Evolutionary conservation across 2,888 invertebrate species (phyloP), one percentile per base, ranked within the genome.

Genomic region (Zonitis immaculata): DNA sequence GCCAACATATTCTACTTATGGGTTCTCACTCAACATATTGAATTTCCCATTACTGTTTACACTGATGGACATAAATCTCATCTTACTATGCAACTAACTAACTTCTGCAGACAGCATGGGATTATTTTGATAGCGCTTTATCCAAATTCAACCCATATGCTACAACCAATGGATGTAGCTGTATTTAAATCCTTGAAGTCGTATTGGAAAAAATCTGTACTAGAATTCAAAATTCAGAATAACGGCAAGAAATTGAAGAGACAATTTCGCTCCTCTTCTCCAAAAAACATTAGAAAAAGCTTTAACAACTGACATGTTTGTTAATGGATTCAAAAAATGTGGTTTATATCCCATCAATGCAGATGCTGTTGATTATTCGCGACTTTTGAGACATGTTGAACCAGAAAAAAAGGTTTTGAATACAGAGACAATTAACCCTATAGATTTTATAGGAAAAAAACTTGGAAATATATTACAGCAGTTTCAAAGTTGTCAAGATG

Each of bases 131-230:
- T 56, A 47, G 52, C 56, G 43, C 42, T 56, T 16, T 45, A 22
- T 30, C 47, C 56, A 18, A 56, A 56, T 35, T 47, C 56, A 26
- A 56, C 56, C 28, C 50, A 56, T 46, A 52, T 56, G 9, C 28
- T 56, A 12, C 52, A 56, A 27, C 52, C 56, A 14, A 26, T 53
- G 14, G 52, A 56, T 44, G 56, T 56, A n/a, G 7, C 50, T 47
- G 47, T 56, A n/a, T 56, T 52, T 50, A 44, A n/a, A n/a, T n/a
- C n/a, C n/a, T n/a, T n/a, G n/a, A n/a, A n/a, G n/a, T n/a, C n/a
- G 32, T 11, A 9, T 51, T 51, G 50, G 47, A 52, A 56, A 18
- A 49, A 52, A 20, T 26, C 28, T 35, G 47, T 49, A n/a, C 32
- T 35, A 25, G 22, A 45, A 44, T 54, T 25, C 30, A 51, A 51